These are phyloP conservation scores for Stomatorhinus ivindoensis DNA, from an alignment of 2,113 vertebrate species.

Conservation along the genomic window DNA sequence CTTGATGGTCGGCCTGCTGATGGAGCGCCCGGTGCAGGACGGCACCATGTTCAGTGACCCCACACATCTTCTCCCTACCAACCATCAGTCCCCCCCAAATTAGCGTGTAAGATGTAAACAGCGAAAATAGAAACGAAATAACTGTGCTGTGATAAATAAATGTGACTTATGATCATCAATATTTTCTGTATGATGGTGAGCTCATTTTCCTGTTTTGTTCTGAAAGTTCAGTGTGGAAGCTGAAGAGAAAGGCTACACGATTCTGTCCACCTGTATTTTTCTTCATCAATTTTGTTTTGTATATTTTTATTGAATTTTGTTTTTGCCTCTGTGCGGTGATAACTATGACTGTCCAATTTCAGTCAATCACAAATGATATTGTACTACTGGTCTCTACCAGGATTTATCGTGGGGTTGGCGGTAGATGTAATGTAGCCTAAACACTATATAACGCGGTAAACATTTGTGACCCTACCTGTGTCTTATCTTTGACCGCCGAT, in stretches of 20 bases:
- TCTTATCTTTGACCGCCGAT: not conserved
- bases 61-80: conserved; percentile 50
- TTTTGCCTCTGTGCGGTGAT: not conserved
- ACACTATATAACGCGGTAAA: not conserved
- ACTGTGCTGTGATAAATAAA: conserved; percentile 48
- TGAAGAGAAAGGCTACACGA: not conserved
- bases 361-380: not conserved
- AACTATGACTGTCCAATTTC: not conserved
- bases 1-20: conserved; percentile 50
- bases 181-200: conserved; percentile 50
- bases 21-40: conserved; percentile 37
- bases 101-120: conserved; percentile 64
- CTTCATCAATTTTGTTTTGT: not conserved
- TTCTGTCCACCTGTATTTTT: not conserved
- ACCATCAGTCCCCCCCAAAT: conserved; percentile 57
- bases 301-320: not conserved
- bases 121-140: conserved; percentile 50
- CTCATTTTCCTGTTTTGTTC: conserved; percentile 40
- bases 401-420: not conserved
- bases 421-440: conserved; percentile 13
- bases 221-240: not conserved
- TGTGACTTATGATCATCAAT: conserved; percentile 52
- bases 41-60: conserved; percentile 39
- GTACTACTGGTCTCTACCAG: not conserved
- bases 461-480: not conserved